phyloP scores from a whole-genome alignment of 2,797 vertebrate genomes.

The Geotrypetes seraphini region DNA sequence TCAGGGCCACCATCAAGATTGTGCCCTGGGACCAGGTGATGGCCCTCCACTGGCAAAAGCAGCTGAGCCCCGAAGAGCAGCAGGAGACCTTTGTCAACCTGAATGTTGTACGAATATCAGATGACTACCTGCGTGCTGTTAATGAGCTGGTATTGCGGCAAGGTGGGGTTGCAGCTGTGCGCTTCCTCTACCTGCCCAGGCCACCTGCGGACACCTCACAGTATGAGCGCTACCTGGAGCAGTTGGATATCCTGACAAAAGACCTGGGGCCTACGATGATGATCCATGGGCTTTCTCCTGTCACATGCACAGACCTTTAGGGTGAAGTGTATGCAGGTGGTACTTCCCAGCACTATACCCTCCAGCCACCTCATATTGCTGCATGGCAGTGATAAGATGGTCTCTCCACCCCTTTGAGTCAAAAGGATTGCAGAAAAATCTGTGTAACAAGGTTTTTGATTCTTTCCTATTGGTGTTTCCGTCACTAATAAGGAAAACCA shows the following conservation, averaged over 20 bases:
- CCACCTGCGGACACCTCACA: slow-evolving; percentile 54
- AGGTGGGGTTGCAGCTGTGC: slow-evolving; percentile 64
- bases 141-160: slow-evolving; percentile 66
- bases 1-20: slow-evolving; percentile 74
- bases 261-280: slow-evolving; percentile 75
- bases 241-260: slow-evolving; percentile 64
- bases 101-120: slow-evolving; percentile 18
- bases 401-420: too few species aligned
- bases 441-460: too few species aligned
- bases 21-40: slow-evolving; percentile 73
- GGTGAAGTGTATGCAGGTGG: too few species aligned
- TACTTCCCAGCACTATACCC: too few species aligned
- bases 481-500: too few species aligned
- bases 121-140: slow-evolving; percentile 55
- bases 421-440: too few species aligned
- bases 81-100: slow-evolving; percentile 19
- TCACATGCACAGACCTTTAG: slow-evolving; percentile 83
- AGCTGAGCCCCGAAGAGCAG: neutral
- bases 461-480: too few species aligned
- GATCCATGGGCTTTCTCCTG: slow-evolving; percentile 78
- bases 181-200: slow-evolving; percentile 80
- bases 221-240: slow-evolving; percentile 60
- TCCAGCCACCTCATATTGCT: too few species aligned
- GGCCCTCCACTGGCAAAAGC: slow-evolving; percentile 18
- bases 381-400: too few species aligned